These are phyloP conservation scores for Euplagia quadripunctaria DNA, from an alignment of 2,888 invertebrate species.

Conservation along the genomic window DNA sequence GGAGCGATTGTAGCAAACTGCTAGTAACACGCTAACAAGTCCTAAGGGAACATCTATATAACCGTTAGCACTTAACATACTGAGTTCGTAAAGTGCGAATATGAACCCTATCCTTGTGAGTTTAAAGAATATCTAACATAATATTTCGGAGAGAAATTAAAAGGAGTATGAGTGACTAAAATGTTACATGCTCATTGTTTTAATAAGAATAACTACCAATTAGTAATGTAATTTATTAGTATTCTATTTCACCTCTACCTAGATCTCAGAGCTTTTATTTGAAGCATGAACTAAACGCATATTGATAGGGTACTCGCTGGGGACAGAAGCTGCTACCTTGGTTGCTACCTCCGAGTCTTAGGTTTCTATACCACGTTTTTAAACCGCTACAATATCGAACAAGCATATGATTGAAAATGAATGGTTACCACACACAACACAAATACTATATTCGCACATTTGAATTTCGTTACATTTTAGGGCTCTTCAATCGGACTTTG, in stretches of 20 bases:
- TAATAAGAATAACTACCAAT: not conserved
- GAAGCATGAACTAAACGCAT: not conserved
- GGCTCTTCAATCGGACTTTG: slow-evolving; percentile 45
- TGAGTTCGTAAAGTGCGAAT: not conserved
- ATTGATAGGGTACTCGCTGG: not conserved
- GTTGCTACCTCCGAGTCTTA: not conserved
- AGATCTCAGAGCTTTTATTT: not conserved
- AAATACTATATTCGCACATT: not conserved
- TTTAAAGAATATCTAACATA: slow-evolving; percentile 26
- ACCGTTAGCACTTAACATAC: slow-evolving; percentile 17
- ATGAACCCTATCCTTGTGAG: slow-evolving; percentile 23
- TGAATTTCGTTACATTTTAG: slow-evolving; percentile 51
- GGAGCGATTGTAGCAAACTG: slow-evolving; percentile 60
- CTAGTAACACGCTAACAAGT: slow-evolving; percentile 69
- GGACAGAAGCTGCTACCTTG: not conserved
- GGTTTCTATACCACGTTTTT: not conserved
- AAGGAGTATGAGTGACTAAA: slow-evolving; percentile 37
- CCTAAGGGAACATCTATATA: slow-evolving; percentile 52
- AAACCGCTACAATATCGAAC: not conserved
- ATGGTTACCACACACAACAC: not conserved
- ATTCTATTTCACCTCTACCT: not conserved
- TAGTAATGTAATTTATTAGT: not conserved
- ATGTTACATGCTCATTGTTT: slow-evolving; percentile 26
- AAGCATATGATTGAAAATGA: not conserved
- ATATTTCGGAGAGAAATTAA: slow-evolving; percentile 32